Conservation (phyloP, 2,888 invertebrate genomes). For the Orthosia gracilis region DNA sequence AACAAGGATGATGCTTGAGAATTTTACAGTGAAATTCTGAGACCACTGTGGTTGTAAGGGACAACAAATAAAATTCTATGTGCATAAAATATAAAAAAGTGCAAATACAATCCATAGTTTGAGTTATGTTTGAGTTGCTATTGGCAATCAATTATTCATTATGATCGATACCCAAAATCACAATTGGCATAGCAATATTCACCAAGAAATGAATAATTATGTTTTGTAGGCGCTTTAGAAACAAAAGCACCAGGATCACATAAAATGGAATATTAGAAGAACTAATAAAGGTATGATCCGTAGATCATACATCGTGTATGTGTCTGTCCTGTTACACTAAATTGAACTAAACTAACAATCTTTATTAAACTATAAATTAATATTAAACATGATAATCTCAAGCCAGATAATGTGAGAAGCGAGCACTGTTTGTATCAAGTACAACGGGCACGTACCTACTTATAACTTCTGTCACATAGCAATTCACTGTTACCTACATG, state of each 20-base stretch:
- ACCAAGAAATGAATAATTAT: not conserved
- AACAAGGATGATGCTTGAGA: no score
- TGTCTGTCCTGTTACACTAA: not conserved
- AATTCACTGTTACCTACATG: slow-evolving; percentile 19
- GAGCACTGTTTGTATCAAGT: slow-evolving; percentile 57
- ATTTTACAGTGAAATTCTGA: no score
- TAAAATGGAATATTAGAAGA: no score
- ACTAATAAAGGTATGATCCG: no score
- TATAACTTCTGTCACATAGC: slow-evolving; percentile 39
- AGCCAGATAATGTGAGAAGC: slow-evolving; percentile 64
- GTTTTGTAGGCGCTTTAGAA: not conserved
- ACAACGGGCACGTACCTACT: slow-evolving; percentile 64
- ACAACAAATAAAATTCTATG: no score
- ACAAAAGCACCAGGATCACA: no score
- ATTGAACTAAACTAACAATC: not conserved
- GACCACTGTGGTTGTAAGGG: no score
- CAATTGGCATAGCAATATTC: slow-evolving; percentile 5
- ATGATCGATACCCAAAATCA: not conserved
- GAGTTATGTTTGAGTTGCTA: no score
- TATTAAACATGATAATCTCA: slow-evolving; percentile 69
- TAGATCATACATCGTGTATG: no score
- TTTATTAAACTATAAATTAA: not conserved
- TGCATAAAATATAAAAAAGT: no score
- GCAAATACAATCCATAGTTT: no score
- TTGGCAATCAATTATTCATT: not conserved